Evolutionary conservation across 2,888 invertebrate genomes (phyloP), one percentile per base, ranked within the genome.

Genomic region (Acleris holmiana): DNA sequence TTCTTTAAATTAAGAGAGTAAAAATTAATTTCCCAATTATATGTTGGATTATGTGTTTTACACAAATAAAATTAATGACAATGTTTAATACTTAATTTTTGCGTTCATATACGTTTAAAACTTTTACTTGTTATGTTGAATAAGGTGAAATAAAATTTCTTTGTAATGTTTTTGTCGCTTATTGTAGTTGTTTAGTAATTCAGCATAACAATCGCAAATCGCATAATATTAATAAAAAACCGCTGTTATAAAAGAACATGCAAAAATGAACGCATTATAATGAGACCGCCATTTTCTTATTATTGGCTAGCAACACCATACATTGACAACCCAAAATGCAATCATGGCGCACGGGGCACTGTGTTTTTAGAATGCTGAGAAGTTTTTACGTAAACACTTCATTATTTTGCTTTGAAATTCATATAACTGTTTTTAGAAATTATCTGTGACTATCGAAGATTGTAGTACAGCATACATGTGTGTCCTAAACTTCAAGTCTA

Each of bases 261-360:
- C 17, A 58, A 21, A 57, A 50, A 47, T 80, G 91, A 91, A 88
- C 85, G 91, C 84, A 76, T 66, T 73, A 51, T 4, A 76, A 83
- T 68, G 71, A 80, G 79, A 86, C 89, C 91, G 91, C 91, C 91
- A 88, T 88, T 88, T 83, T 78, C 76, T 76, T 85, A 82, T 83
- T 85, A 84, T 82, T 73, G 61, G 69, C 71, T 84, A 76, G 90
- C 84, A 91, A 89, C 88, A 89, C 88, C 72, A 72, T 80, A 83
- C 90, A 90, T 93, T 93, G 93, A 93, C 93, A 93, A 90, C 86
- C 91, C 89, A 93, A 93, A 93, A 93, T 93, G 93, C 93, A 93
- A 93, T 93, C 92, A 93, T 93, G 93, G 93, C 93, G 93, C 92
- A 91, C 91, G 91, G 89, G 86, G 89, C 81, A 89, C 91, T 92